Evolutionary conservation across 2,888 invertebrate genomes (phyloP).

Genomic region (Drosophila anomelani): DNA sequence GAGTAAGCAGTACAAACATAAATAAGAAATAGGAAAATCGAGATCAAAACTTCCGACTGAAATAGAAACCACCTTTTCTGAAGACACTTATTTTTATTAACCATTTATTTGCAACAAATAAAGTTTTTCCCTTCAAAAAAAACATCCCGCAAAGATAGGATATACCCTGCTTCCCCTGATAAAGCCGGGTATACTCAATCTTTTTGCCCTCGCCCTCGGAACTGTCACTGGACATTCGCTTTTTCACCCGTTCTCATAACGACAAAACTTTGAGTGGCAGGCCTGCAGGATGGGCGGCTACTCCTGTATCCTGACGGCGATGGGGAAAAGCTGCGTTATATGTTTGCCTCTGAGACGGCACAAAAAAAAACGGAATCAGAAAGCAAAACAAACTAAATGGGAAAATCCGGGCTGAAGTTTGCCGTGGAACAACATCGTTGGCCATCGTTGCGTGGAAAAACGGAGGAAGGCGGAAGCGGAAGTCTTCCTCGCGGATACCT

Average conservation of each 20-base stretch:
- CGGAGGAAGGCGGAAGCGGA: slow-evolving; percentile 13
- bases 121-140: not conserved
- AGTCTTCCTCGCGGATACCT: slow-evolving; percentile 14
- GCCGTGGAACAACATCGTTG: slow-evolving; percentile 32
- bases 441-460: slow-evolving; percentile 6
- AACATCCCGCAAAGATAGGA: not conserved
- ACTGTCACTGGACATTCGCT: slow-evolving; percentile 53
- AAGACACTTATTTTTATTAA: not conserved
- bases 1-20: not conserved
- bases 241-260: slow-evolving; percentile 49
- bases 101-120: too few relatives aligned
- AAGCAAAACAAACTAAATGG: slow-evolving; percentile 63
- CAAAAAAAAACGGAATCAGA: slow-evolving; percentile 52
- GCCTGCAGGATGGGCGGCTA: not conserved
- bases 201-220: slow-evolving; percentile 5
- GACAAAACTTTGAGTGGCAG: slow-evolving; percentile 61
- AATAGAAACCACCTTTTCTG: not conserved
- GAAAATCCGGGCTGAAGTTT: slow-evolving; percentile 34
- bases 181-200: slow-evolving; percentile 3
- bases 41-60: not conserved
- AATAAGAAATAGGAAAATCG: not conserved
- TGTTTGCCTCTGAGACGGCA: slow-evolving; percentile 68
- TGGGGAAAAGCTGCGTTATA: slow-evolving; percentile 60
- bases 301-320: not conserved
- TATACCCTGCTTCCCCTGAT: not conserved